Percentiles rank a stretch among this genome's conserved stretches.
These are phyloP conservation scores for Pelmatolapia mariae DNA, from an alignment of 2,113 vertebrate species.

Conservation along the genomic window DNA sequence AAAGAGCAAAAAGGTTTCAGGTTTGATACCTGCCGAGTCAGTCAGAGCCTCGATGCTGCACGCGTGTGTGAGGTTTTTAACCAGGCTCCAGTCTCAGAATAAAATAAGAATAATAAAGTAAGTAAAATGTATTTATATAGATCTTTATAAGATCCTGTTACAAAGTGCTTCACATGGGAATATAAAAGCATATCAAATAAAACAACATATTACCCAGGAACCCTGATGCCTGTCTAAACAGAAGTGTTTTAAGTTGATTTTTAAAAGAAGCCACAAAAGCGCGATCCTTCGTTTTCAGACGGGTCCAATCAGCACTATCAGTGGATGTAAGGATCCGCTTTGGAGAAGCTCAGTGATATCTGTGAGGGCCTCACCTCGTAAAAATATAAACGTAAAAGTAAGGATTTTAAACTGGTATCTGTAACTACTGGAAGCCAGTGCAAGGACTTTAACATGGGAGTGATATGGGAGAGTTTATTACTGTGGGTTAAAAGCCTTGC, in stretches of 20 bases:
- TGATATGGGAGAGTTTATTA: neutral
- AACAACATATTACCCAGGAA: neutral
- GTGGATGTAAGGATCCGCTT: neutral
- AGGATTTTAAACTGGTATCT: neutral
- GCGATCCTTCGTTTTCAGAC: neutral
- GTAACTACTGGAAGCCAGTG: neutral
- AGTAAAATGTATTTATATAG: neutral
- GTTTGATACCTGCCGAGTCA: neutral
- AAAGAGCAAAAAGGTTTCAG: neutral
- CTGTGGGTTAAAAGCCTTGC: neutral
- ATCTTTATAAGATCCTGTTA: neutral
- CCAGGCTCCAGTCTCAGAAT: neutral
- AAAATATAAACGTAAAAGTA: neutral
- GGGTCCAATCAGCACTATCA: neutral
- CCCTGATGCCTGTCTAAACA: fast-evolving
- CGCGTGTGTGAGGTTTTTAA: neutral
- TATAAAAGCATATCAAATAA: neutral
- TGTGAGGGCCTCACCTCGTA: neutral
- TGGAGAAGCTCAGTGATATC: neutral
- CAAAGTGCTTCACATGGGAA: neutral
- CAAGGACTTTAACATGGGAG: neutral
- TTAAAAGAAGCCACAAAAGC: neutral
- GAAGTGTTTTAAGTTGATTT: neutral
- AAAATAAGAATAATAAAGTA: neutral
- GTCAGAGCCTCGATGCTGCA: neutral